Conservation (phyloP, 2,888 invertebrate genomes). For the Pachydiplax longipennis region DNA sequence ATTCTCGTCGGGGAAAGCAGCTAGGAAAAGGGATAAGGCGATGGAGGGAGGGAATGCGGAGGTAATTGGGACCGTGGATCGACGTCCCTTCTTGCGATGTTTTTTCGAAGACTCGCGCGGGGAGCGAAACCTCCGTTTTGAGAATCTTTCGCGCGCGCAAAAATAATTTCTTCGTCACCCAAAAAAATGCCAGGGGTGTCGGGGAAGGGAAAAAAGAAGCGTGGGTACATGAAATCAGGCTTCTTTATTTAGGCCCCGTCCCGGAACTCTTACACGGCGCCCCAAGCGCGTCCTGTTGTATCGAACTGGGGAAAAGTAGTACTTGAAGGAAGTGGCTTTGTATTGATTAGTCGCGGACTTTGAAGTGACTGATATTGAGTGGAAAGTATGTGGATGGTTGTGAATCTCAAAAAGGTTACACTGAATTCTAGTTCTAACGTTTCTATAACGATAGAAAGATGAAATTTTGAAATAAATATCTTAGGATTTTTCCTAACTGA, state of each 20-base stretch:
- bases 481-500: no score
- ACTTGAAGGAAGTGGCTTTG: no score
- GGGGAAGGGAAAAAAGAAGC: neutral
- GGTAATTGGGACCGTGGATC: neutral
- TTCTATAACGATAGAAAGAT: no score
- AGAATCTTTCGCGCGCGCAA: neutral
- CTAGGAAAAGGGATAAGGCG: neutral
- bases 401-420: no score
- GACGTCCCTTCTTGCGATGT: neutral
- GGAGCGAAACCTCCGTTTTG: neutral
- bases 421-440: no score
- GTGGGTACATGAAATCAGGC: neutral
- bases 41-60: neutral
- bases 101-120: neutral
- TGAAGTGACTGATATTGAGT: no score
- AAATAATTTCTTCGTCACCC: constrained; percentile 33
- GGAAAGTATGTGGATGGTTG: no score
- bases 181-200: neutral
- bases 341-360: no score
- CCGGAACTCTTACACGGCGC: neutral
- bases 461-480: no score
- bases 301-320: neutral
- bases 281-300: neutral
- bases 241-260: neutral
- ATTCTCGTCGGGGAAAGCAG: neutral